phyloP scores from a whole-genome alignment of 1,140 invertebrate species.

The Aphelinus atriplicis region DNA sequence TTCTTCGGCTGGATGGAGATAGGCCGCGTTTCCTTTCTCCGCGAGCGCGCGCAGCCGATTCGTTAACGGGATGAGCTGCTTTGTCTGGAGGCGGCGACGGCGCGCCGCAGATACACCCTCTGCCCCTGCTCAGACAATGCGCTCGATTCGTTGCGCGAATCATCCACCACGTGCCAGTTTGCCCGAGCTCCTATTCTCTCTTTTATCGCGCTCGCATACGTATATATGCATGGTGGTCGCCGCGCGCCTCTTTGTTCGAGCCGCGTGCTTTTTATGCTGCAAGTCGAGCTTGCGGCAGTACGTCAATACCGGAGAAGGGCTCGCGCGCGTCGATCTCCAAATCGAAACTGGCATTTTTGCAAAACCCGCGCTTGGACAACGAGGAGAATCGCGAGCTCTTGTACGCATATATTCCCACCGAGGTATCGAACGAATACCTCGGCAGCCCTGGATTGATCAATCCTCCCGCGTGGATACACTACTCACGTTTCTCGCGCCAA shows the following conservation, averaged over 20 bases:
- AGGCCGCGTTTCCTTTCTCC: constrained; percentile 55
- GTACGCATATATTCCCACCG: no score
- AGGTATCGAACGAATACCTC: no score
- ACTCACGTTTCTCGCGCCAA: no score
- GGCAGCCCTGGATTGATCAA: no score
- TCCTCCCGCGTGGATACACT: no score
- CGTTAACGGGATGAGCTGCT: constrained; percentile 59
- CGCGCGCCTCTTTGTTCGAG: constrained; percentile 8
- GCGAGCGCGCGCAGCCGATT: constrained; percentile 50
- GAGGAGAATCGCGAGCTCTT: background rate
- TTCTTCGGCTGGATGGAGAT: constrained; percentile 55
- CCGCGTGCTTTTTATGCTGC: background rate
- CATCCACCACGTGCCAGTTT: constrained; percentile 48
- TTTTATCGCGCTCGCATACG: constrained; percentile 16
- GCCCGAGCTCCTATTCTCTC: constrained; percentile 23
- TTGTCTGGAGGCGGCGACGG: constrained; percentile 53
- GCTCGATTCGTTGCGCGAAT: constrained; percentile 48
- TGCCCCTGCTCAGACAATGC: constrained; percentile 42
- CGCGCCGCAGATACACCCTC: background rate
- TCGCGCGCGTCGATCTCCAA: background rate
- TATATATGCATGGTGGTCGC: background rate
- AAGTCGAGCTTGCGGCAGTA: background rate
- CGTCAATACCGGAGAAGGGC: background rate
- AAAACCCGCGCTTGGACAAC: background rate
- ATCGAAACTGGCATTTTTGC: background rate